phyloP scores from a whole-genome alignment of 30 jellyfish, hydroid and myxozoan genomes.

The Mastigias papua region DNA sequence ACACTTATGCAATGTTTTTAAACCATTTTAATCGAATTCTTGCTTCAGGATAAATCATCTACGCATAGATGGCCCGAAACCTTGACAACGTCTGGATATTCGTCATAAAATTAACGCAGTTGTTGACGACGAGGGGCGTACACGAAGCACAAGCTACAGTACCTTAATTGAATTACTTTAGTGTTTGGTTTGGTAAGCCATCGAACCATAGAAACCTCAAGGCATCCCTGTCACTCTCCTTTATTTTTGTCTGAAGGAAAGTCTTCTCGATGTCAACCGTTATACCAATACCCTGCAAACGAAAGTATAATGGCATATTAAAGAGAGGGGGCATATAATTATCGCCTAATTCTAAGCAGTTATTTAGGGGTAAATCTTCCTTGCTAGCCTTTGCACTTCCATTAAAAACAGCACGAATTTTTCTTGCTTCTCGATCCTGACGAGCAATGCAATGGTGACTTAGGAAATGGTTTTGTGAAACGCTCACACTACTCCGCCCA shows the following conservation, averaged over 20 bases:
- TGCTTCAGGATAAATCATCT: slow-evolving; percentile 37
- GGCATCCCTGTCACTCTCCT: slow-evolving; percentile 28
- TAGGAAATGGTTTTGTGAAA: too few species aligned
- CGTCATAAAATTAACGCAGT: slow-evolving; percentile 4
- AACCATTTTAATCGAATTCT: too few species aligned
- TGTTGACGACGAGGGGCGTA: slow-evolving; percentile 35
- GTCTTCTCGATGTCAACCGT: slow-evolving; percentile 48
- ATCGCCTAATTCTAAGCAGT: slow-evolving; percentile 14
- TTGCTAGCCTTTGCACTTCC: too few species aligned
- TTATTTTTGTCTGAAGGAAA: neutral
- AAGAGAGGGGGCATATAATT: slow-evolving; percentile 38
- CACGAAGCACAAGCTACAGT: slow-evolving; percentile 34
- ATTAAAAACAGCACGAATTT: too few species aligned
- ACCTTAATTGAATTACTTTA: slow-evolving; percentile 7
- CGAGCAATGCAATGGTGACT: too few species aligned
- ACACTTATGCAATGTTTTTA: slow-evolving; percentile 1
- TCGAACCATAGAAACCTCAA: slow-evolving; percentile 43
- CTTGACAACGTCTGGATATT: slow-evolving; percentile 20
- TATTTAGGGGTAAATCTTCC: too few species aligned
- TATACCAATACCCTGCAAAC: slow-evolving; percentile 11
- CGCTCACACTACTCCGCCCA: too few species aligned
- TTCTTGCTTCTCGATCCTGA: too few species aligned
- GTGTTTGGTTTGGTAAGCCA: neutral
- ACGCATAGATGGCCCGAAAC: neutral
- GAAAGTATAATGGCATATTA: slow-evolving; percentile 21